phyloP scores from a whole-genome alignment of 1,140 invertebrate species.

The Xylocopa sonorina region DNA sequence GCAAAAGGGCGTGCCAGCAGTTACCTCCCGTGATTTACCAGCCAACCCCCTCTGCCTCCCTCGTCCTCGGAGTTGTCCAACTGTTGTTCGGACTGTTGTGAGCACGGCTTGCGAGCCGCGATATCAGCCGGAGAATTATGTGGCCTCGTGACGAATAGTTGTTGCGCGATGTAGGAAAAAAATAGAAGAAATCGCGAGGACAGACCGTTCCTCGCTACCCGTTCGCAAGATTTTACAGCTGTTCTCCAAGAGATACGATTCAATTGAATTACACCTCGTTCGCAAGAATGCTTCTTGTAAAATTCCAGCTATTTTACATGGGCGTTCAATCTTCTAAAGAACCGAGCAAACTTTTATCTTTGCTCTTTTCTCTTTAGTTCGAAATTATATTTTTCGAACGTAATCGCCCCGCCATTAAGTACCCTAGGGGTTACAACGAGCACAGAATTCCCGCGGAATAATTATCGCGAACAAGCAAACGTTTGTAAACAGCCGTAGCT shows the following conservation, averaged over 20 bases:
- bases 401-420: not conserved
- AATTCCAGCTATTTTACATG: too few species aligned
- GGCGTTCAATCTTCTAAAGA: too few species aligned
- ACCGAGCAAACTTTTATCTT: too few species aligned
- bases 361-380: too few species aligned
- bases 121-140: conserved; percentile 55
- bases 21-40: conserved; percentile 55
- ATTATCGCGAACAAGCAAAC: not conserved
- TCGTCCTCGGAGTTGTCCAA: conserved; percentile 51
- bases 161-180: conserved; percentile 8
- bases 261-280: not conserved
- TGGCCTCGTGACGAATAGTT: conserved; percentile 41
- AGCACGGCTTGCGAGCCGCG: conserved; percentile 32
- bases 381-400: not conserved
- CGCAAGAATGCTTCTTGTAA: too few species aligned
- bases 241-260: not conserved
- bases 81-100: conserved; percentile 55
- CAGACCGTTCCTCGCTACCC: not conserved
- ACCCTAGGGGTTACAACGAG: too few species aligned
- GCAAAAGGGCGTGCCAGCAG: conserved; percentile 38
- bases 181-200: not conserved
- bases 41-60: conserved; percentile 24
- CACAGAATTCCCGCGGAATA: not conserved
- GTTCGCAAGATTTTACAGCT: too few species aligned
- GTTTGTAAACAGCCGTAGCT: not conserved